These are phyloP conservation scores for Telmatochromis brachygnathus DNA, from an alignment of 2,113 vertebrate species.

Conservation along the genomic window DNA sequence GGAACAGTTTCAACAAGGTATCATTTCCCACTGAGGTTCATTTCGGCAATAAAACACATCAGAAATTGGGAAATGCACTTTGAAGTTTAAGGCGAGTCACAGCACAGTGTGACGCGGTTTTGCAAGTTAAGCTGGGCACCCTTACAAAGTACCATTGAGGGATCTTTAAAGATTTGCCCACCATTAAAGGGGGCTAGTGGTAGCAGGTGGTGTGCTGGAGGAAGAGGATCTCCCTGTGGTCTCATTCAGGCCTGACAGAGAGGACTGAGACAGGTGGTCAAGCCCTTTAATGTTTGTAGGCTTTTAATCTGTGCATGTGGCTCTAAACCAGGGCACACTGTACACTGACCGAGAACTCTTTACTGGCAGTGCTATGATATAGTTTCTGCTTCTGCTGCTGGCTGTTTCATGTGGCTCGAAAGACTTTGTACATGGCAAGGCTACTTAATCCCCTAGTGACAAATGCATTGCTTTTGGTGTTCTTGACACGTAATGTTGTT, in stretches of 20 bases:
- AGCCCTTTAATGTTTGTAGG: conserved; percentile 57
- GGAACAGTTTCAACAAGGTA: neutral
- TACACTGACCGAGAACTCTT: conserved; percentile 35
- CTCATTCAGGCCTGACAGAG: conserved; percentile 54
- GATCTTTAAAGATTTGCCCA: conserved; percentile 41
- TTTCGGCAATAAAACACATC: neutral
- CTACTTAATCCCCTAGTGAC: conserved; percentile 35
- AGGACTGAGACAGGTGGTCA: conserved; percentile 66
- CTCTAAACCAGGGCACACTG: conserved; percentile 34
- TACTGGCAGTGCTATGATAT: conserved; percentile 39
- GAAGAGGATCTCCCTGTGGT: conserved; percentile 63
- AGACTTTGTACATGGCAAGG: conserved; percentile 1
- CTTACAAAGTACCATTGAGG: conserved; percentile 48
- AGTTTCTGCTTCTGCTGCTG: conserved; percentile 25
- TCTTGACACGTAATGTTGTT: neutral
- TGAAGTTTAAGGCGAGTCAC: neutral
- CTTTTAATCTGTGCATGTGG: conserved; percentile 60
- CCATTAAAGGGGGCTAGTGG: conserved; percentile 46
- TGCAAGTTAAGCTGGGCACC: conserved; percentile 33
- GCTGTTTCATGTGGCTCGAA: conserved; percentile 52
- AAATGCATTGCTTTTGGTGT: neutral
- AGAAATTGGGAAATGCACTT: neutral
- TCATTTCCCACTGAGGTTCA: neutral
- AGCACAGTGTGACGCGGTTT: neutral
- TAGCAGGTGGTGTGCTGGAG: conserved; percentile 59